phyloP scores from a whole-genome alignment of 2,113 vertebrate species.

The Australoheros scitulus region DNA sequence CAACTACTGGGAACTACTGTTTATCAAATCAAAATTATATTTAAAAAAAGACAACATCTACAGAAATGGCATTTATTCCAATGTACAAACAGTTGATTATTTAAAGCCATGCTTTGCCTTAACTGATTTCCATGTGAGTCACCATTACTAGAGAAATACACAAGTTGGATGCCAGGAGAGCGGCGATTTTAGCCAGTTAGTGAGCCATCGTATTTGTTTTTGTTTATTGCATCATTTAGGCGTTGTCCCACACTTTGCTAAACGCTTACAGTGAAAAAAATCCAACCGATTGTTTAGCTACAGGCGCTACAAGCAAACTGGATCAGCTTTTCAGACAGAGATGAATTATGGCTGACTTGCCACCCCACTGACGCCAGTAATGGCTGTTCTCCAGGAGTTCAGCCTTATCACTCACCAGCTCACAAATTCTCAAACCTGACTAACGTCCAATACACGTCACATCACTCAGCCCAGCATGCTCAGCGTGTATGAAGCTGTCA shows the following conservation, averaged over 20 bases:
- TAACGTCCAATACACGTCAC: slow-evolving; percentile 46
- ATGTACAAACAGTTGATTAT: neutral
- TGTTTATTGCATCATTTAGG: slow-evolving; percentile 30
- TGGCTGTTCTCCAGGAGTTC: slow-evolving; percentile 50
- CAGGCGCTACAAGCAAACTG: slow-evolving; percentile 46
- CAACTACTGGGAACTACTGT: neutral
- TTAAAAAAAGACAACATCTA: slow-evolving; percentile 6
- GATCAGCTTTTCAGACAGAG: slow-evolving; percentile 53
- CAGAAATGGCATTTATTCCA: neutral
- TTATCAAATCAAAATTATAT: slow-evolving; percentile 2
- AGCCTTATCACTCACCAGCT: slow-evolving; percentile 61
- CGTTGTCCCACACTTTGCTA: slow-evolving; percentile 12
- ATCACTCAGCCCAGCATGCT: slow-evolving; percentile 15
- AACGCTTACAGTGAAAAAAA: slow-evolving; percentile 43
- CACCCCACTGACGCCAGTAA: slow-evolving; percentile 62
- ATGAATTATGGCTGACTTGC: slow-evolving; percentile 62
- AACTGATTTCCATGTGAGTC: neutral
- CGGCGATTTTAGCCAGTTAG: neutral
- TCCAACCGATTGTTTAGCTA: slow-evolving; percentile 51
- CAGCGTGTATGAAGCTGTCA: slow-evolving; percentile 6
- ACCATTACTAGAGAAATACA: neutral
- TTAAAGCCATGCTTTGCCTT: neutral
- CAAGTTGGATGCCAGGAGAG: neutral
- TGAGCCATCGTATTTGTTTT: neutral
- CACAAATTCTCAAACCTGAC: slow-evolving; percentile 49